These are phyloP conservation scores for Orthosia cruda DNA, from an alignment of 2,888 invertebrate genomes.

Conservation along the genomic window DNA sequence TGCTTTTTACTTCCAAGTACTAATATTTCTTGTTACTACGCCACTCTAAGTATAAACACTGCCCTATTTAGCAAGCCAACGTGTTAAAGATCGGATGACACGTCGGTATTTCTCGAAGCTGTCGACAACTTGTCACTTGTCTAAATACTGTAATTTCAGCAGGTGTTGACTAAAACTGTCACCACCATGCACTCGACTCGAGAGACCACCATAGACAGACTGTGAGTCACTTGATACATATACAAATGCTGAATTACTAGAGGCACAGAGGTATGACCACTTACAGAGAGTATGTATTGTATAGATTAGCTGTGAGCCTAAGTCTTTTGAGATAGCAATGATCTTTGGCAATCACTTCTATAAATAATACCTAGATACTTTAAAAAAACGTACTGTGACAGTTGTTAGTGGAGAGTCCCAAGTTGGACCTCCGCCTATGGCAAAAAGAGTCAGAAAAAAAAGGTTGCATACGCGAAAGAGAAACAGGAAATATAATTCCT, in stretches of 20 bases:
- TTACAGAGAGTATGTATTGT: not conserved
- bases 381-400: too few species aligned
- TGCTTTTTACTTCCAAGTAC: not conserved
- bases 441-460: not conserved
- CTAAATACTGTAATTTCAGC: constrained; percentile 17
- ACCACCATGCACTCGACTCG: not conserved
- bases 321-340: too few species aligned
- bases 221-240: not conserved
- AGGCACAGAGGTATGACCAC: not conserved
- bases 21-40: not conserved
- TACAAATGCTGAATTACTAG: constrained; percentile 8
- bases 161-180: constrained; percentile 26
- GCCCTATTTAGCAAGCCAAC: constrained; percentile 25
- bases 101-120: constrained; percentile 32
- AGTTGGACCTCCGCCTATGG: not conserved
- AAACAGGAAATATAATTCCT: not conserved
- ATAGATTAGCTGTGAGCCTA: not conserved
- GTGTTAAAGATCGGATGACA: constrained; percentile 19
- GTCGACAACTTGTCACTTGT: constrained; percentile 44
- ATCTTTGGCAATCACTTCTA: too few species aligned
- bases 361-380: too few species aligned
- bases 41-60: constrained; percentile 31
- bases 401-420: too few species aligned
- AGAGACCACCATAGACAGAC: not conserved
- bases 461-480: not conserved